Evolutionary conservation across 2,888 invertebrate genomes (phyloP), one percentile per base, ranked within the genome.

Genomic region (Lepetodrilus schrolli): DNA sequence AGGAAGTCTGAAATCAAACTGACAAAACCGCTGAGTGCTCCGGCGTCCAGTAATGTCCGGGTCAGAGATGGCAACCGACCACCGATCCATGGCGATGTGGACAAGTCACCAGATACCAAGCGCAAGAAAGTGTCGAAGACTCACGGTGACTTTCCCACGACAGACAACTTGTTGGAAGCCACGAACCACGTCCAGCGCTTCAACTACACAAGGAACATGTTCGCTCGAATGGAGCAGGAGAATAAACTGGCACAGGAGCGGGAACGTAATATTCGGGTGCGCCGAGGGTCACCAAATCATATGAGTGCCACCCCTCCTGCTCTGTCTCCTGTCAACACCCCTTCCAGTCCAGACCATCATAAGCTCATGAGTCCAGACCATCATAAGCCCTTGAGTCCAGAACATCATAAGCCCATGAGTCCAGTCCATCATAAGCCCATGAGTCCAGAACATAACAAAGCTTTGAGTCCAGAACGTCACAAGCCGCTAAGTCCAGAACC

Each of bases 221-320:
- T 90, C 77, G 89, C 88, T n/a, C 78, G 85, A n/a, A 82, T 90
- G 82, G 89, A 89, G 72, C 86, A 88, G 48, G 84, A 88, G 68
- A 84, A 74, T 0, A 79, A 79, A 34, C 26, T 70, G 43, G 80
- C 80, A 20, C 80, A 80, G 51, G 78, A 83, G 49, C 74, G 74
- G 7, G 70, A 69, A 10, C 78, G 76, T 23, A 72, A 79, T 38
- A 74, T 77, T 7, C 50, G 73, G 26, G 65, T 73, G 4, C 73
- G 81, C 4, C 77, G 78, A 74, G 66, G 74, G 2, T 84, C 86
- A 13, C 83, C 83, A 5, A 74, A 75, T 3, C 79, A 79, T 26
- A 43, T 68, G 10, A 69, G 72, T 1, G 51, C 73, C 0, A 77
- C 79, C 5, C 80, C 82, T 1, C 76, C 78, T 1, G 79, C 83